Percentiles rank a stretch among this genome's conserved stretches.
phyloP scores from a whole-genome alignment of 2,888 invertebrate species.

The Bibio marci region DNA sequence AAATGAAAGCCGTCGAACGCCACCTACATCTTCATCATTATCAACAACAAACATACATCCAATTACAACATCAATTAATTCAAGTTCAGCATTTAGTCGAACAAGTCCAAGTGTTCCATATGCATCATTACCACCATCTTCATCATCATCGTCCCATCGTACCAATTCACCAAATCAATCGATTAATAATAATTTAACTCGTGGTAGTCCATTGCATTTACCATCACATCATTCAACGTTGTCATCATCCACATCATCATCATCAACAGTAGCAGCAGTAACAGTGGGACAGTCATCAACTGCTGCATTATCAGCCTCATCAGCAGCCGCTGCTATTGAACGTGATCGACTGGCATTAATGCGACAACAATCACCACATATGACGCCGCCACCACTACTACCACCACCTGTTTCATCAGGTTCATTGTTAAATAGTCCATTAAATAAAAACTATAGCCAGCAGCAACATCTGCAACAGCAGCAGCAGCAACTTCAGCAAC shows the following conservation, averaged over 20 bases:
- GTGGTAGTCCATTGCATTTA: constrained; percentile 29
- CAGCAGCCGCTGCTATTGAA: constrained; percentile 28
- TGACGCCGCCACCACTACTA: constrained; percentile 26
- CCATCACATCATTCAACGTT: constrained; percentile 21
- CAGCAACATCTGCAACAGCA: constrained; percentile 29
- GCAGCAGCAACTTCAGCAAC: constrained; percentile 30
- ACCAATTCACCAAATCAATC: constrained; percentile 21
- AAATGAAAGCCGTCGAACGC: constrained; percentile 23
- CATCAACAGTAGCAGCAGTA: too few relatives aligned
- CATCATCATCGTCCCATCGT: constrained; percentile 18
- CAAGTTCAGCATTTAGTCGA: constrained; percentile 21
- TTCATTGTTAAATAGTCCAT: constrained; percentile 27
- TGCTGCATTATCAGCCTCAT: constrained; percentile 26
- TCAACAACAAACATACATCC: constrained; percentile 23
- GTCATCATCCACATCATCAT: not conserved
- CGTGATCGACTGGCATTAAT: constrained; percentile 28
- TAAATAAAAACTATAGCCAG: constrained; percentile 26
- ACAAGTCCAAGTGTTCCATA: constrained; percentile 29
- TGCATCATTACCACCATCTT: constrained; percentile 12
- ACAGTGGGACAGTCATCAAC: constrained; percentile 15
- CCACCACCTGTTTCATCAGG: constrained; percentile 25
- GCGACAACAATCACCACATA: constrained; percentile 29
- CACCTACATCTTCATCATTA: constrained; percentile 17
- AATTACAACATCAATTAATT: constrained; percentile 16
- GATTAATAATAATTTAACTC: constrained; percentile 19